A percentile compares a stretch with the other conserved stretches of the same genome.
phyloP scores from a whole-genome alignment of 2,888 invertebrate genomes.

The Petrophora chlorosata region DNA sequence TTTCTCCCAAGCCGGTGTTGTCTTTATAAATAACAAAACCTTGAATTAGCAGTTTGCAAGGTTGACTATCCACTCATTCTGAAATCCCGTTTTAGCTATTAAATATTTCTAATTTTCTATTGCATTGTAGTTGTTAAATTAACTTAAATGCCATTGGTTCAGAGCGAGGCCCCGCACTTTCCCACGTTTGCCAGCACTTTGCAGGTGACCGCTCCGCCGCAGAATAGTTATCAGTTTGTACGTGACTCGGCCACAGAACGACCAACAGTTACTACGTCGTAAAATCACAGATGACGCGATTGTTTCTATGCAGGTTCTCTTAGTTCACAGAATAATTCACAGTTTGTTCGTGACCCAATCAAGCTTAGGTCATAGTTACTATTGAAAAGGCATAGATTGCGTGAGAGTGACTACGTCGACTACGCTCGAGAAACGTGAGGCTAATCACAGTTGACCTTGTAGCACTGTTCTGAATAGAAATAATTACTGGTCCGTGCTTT shows the following conservation, averaged over 20 bases:
- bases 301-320: too few species aligned
- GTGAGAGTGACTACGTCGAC: constrained; percentile 3
- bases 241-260: constrained; percentile 15
- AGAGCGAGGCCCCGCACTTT: constrained; percentile 31
- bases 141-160: constrained; percentile 12
- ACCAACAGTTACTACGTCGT: background rate
- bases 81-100: constrained; percentile 4
- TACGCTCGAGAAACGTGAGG: constrained; percentile 25
- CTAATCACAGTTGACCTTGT: constrained; percentile 29
- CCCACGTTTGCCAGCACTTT: constrained; percentile 25
- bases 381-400: constrained; percentile 1
- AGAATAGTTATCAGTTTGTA: constrained; percentile 18
- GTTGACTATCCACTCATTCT: too few species aligned
- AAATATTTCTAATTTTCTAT: constrained; percentile 8
- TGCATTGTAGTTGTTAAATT: constrained; percentile 22
- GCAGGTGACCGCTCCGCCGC: constrained; percentile 20
- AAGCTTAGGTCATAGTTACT: constrained; percentile 4
- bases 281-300: background rate
- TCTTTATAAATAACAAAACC: too few species aligned
- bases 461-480: constrained; percentile 28
- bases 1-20: too few species aligned
- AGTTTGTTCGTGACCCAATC: background rate
- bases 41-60: too few species aligned
- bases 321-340: constrained; percentile 5
- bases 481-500: constrained; percentile 19